Percentiles rank a stretch among this genome's conserved stretches.
phyloP scores from a whole-genome alignment of 2,113 vertebrate genomes.

The Dasyurus viverrinus region DNA sequence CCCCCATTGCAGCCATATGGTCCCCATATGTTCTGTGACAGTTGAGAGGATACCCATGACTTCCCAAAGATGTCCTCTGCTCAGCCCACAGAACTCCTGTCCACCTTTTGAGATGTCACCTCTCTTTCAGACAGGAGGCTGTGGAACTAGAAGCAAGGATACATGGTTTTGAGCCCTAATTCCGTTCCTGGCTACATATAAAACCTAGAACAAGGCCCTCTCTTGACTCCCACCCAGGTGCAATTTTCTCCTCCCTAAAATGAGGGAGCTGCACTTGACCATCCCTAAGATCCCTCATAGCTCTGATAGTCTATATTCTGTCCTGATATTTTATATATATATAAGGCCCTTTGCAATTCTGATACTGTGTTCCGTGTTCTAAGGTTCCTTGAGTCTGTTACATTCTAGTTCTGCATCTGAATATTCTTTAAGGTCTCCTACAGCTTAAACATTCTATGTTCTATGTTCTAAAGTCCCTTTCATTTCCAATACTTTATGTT shows the following conservation, averaged over 20 bases:
- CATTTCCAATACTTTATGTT: too few species aligned
- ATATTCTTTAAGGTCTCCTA: not conserved
- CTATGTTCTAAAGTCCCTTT: too few species aligned
- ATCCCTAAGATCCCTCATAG: not conserved
- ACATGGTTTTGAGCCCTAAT: not conserved
- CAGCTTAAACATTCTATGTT: not conserved
- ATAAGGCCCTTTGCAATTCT: not conserved
- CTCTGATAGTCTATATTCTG: not conserved
- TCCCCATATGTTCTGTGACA: conserved; percentile 30
- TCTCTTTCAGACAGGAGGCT: not conserved
- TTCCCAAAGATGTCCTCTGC: not conserved
- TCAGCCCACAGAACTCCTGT: not conserved
- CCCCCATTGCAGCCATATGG: conserved; percentile 34
- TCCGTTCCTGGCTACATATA: rapidly evolving
- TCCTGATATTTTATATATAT: not conserved
- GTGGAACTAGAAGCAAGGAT: not conserved
- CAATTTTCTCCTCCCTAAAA: not conserved
- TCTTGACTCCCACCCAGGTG: not conserved
- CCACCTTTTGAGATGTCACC: not conserved
- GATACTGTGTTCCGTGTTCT: not conserved
- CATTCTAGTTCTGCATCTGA: not conserved
- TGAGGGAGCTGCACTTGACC: not conserved
- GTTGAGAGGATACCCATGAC: conserved; percentile 18
- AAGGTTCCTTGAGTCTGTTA: not conserved
- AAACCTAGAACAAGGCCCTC: not conserved